Evolutionary conservation across 2,113 vertebrate species (phyloP).

Genomic region (Brachyhypopomus occidentalis): DNA sequence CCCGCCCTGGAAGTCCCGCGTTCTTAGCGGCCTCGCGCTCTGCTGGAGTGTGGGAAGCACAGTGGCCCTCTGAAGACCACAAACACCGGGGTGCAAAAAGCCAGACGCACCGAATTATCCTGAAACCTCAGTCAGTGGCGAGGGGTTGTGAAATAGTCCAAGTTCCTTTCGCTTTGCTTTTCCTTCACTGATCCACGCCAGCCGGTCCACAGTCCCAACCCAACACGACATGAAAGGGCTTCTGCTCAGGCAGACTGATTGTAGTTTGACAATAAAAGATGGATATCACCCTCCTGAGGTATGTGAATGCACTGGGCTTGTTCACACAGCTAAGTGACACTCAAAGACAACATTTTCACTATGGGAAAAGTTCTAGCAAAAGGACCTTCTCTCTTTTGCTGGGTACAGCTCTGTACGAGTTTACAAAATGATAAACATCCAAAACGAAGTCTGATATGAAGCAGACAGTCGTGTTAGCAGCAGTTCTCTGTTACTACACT

Average conservation of each 20-base stretch:
- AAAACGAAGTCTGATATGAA: too few species aligned
- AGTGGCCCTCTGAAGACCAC: constrained; percentile 45
- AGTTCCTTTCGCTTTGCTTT: constrained; percentile 40
- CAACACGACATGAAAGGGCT: constrained; percentile 18
- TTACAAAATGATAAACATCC: too few species aligned
- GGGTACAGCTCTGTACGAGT: too few species aligned
- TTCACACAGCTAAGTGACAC: not conserved
- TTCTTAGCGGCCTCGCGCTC: constrained; percentile 32
- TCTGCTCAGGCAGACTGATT: constrained; percentile 15
- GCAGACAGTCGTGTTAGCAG: too few species aligned
- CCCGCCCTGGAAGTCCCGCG: constrained; percentile 33
- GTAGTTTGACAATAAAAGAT: constrained; percentile 29
- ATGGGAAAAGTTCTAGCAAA: too few species aligned
- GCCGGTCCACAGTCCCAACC: constrained; percentile 5
- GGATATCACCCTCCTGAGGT: constrained; percentile 22
- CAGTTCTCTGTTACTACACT: too few species aligned
- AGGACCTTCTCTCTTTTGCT: too few species aligned
- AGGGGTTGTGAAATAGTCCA: constrained; percentile 51
- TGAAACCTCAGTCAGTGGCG: constrained; percentile 33
- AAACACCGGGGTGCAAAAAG: constrained; percentile 40
- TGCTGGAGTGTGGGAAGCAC: constrained; percentile 33
- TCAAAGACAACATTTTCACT: constrained; percentile 17
- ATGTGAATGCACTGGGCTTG: not conserved
- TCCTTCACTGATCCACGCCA: constrained; percentile 17
- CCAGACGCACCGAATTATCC: constrained; percentile 46